Percentiles rank a stretch among this genome's conserved stretches.
phyloP scores from a whole-genome alignment of 2,797 vertebrate species.

The Ceyx erithaca region DNA sequence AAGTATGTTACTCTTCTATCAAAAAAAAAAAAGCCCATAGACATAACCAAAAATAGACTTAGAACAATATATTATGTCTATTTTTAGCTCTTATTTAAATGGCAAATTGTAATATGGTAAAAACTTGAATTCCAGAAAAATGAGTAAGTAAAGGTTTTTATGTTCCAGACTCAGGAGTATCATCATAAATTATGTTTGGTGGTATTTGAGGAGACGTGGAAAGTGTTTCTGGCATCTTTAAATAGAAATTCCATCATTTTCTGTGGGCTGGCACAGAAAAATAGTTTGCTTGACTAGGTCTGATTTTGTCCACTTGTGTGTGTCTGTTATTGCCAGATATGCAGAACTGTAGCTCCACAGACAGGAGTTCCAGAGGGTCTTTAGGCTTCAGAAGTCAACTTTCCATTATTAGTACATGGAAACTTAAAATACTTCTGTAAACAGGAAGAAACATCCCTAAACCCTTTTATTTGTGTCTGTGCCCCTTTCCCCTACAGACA shows the following conservation, averaged over 20 bases:
- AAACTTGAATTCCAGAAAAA: not conserved
- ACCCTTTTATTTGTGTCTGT: not conserved
- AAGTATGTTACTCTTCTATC: not conserved
- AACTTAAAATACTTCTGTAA: not conserved
- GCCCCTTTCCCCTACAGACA: accelerated
- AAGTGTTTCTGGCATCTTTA: slow-evolving; percentile 33
- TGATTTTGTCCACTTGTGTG: not conserved
- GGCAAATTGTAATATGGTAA: not conserved
- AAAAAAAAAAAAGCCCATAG: not conserved
- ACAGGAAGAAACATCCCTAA: not conserved
- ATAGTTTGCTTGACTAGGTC: not conserved
- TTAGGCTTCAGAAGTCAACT: not conserved
- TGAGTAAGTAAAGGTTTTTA: not conserved
- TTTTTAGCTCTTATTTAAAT: not conserved
- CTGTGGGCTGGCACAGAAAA: not conserved
- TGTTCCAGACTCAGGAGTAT: not conserved
- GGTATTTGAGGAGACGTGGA: not conserved
- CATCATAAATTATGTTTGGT: not conserved
- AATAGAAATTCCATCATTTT: slow-evolving; percentile 7
- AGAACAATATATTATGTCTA: not conserved
- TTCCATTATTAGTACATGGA: not conserved
- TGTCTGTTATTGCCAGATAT: not conserved
- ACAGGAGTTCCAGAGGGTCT: not conserved
- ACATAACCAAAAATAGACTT: not conserved
- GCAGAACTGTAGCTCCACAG: not conserved